Evolutionary conservation across 2,113 vertebrate species (phyloP).

Genomic region (Cacatua alba): DNA sequence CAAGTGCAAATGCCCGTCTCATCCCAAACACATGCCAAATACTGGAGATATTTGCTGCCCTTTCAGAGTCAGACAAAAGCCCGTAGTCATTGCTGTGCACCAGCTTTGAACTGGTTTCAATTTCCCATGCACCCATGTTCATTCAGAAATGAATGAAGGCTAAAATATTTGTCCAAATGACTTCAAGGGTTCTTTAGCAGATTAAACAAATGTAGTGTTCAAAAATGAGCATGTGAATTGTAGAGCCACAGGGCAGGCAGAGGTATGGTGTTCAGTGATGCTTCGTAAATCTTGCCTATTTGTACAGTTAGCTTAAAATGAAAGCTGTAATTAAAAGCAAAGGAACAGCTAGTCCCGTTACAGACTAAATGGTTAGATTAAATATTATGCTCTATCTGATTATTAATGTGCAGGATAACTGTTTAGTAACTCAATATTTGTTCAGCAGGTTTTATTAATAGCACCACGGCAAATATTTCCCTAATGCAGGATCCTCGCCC

Average conservation of each 20-base stretch:
- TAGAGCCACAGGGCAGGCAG: neutral
- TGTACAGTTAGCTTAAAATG: slow-evolving; percentile 27
- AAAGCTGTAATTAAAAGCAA: slow-evolving; percentile 53
- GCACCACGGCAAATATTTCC: neutral
- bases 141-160: neutral
- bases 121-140: neutral
- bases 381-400: slow-evolving; percentile 12
- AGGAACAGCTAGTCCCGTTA: neutral
- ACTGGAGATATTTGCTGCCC: neutral
- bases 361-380: slow-evolving; percentile 8
- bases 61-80: neutral
- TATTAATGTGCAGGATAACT: slow-evolving; percentile 21
- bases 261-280: neutral
- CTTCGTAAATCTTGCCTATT: slow-evolving; percentile 45
- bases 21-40: neutral
- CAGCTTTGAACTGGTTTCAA: neutral
- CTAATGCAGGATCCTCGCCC: neutral
- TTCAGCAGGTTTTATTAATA: slow-evolving; percentile 40
- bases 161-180: neutral
- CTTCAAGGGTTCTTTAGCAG: neutral
- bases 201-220: slow-evolving; percentile 4
- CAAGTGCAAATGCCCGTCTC: neutral
- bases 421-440: neutral
- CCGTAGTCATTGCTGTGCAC: neutral
- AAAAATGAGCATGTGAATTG: slow-evolving; percentile 10